These are phyloP conservation scores for Benthosema pterotum DNA, from an alignment of 2,797 vertebrate species.

Conservation along the genomic window DNA sequence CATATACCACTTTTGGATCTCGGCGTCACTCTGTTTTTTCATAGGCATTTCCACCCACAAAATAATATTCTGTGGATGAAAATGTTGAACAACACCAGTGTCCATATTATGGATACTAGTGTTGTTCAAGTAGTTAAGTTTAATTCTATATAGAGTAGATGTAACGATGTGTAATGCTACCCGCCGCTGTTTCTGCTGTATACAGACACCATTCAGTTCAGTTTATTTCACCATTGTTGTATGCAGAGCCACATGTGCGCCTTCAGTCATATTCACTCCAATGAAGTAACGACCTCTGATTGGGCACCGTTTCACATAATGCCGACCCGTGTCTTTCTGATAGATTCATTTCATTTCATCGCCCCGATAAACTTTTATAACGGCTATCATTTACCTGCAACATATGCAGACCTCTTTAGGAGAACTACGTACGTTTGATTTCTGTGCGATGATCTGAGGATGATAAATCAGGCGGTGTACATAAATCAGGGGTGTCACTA, in stretches of 20 bases:
- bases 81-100: no score
- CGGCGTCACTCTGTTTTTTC: no score
- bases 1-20: no score
- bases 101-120: no score
- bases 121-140: constrained; percentile 3
- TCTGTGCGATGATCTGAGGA: constrained; percentile 59
- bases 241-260: constrained; percentile 17
- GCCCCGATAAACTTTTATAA: constrained; percentile 77
- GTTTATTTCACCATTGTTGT: background rate
- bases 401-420: constrained; percentile 58
- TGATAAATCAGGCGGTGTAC: constrained; percentile 69
- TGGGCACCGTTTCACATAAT: constrained; percentile 58
- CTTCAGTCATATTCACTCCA: constrained; percentile 16
- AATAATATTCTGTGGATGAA: no score
- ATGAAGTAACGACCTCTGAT: constrained; percentile 41
- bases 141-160: background rate
- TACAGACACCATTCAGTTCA: no score
- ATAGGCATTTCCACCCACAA: no score
- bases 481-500: constrained; percentile 66
- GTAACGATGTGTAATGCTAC: background rate
- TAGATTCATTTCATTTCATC: constrained; percentile 73
- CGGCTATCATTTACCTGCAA: constrained; percentile 72
- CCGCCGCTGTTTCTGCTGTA: background rate
- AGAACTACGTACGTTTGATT: constrained; percentile 56
- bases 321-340: constrained; percentile 60